Conservation (phyloP, 2,797 vertebrate genomes). For the Chelon auratus region DNA sequence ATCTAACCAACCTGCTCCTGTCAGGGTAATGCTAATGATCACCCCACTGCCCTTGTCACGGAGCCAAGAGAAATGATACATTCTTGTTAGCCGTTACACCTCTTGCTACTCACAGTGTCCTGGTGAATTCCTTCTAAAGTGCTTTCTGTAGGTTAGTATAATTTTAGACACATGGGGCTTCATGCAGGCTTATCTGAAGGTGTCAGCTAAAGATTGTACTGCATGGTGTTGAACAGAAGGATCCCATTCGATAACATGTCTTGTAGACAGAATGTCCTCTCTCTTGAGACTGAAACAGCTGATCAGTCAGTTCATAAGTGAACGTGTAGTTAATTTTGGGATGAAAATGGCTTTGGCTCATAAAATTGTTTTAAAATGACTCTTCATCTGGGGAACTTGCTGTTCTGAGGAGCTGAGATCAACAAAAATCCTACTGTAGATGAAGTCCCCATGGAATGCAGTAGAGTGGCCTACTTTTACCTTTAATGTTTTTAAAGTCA, state of each 20-base stretch:
- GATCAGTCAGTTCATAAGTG: too few species aligned
- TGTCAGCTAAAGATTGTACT: not conserved
- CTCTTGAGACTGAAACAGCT: too few species aligned
- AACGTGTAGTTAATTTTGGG: too few species aligned
- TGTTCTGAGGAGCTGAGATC: not conserved
- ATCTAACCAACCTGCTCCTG: slow-evolving; percentile 38
- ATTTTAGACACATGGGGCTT: slow-evolving; percentile 25
- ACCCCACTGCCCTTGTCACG: slow-evolving; percentile 24
- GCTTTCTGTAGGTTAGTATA: not conserved
- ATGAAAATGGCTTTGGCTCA: too few species aligned
- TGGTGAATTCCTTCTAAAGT: slow-evolving; percentile 40
- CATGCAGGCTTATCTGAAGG: slow-evolving; percentile 11
- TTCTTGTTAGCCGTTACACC: slow-evolving; percentile 32
- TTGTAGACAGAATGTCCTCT: not conserved
- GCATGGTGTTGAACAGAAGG: slow-evolving; percentile 5
- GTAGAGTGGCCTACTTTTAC: slow-evolving; percentile 11
- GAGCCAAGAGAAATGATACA: slow-evolving; percentile 24
- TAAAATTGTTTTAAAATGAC: not conserved
- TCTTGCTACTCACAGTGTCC: slow-evolving; percentile 24
- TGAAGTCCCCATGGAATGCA: not conserved
- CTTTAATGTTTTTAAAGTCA: slow-evolving; percentile 23
- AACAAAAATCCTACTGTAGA: not conserved
- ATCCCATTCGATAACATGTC: not conserved
- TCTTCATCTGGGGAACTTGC: not conserved
- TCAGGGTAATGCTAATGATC: slow-evolving; percentile 57